Conservation (phyloP, 2,113 vertebrate genomes). For the Sylvia atricapilla region DNA sequence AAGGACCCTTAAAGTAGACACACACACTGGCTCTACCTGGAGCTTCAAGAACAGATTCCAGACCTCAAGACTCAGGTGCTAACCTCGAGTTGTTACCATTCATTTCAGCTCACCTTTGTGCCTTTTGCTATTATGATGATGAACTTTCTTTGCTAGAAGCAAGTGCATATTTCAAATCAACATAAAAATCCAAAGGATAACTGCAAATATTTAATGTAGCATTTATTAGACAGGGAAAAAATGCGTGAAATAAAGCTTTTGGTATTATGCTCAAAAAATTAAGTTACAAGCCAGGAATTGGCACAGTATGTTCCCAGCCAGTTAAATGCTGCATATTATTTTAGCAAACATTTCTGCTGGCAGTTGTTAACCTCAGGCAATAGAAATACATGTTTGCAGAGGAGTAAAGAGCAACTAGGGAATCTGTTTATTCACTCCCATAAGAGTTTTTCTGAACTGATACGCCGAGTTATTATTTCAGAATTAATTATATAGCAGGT, state of each 20-base stretch:
- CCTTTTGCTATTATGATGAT: neutral
- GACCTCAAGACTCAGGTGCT: neutral
- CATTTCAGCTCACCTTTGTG: neutral
- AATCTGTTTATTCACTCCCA: slow-evolving; percentile 1
- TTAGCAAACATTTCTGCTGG: slow-evolving; percentile 15
- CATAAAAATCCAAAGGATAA: neutral
- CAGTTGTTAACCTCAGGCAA: slow-evolving; percentile 17
- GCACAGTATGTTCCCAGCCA: neutral
- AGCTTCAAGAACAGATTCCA: neutral
- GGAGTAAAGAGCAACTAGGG: neutral
- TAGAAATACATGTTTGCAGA: slow-evolving; percentile 10
- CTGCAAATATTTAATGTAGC: neutral
- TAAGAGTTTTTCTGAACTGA: slow-evolving; percentile 3
- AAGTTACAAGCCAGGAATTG: neutral
- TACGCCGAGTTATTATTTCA: neutral
- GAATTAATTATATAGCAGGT: slow-evolving; percentile 6
- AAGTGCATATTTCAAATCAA: neutral
- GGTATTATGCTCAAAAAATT: neutral
- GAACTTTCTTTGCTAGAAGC: neutral
- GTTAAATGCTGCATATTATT: slow-evolving; percentile 2
- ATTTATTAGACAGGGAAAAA: neutral
- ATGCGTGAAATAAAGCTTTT: neutral
- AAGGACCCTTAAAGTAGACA: neutral
- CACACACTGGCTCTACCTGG: neutral
- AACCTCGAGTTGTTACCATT: neutral